Evolutionary conservation across 2,888 invertebrate genomes (phyloP).

Genomic region (Stegophylla sp.): DNA sequence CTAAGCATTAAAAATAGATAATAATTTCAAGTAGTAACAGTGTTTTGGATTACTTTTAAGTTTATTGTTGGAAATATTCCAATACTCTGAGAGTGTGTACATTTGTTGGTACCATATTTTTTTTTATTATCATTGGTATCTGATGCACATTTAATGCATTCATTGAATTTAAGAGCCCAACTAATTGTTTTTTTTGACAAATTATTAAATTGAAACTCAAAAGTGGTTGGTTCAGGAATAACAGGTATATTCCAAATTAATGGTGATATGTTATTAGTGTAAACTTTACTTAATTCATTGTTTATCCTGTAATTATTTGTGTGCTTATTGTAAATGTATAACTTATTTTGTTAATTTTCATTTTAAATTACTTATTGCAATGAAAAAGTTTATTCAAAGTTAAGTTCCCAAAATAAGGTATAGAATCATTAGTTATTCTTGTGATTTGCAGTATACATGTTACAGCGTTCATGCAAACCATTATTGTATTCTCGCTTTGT

Average conservation of each 20-base stretch:
- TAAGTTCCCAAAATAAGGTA: conserved; percentile 50
- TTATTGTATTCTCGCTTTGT: conserved; percentile 26
- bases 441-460: conserved; percentile 14
- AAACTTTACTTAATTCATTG: conserved; percentile 6
- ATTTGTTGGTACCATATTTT: conserved; percentile 10
- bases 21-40: not conserved
- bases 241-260: conserved; percentile 38
- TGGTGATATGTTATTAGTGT: conserved; percentile 5
- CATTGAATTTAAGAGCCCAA: conserved; percentile 20
- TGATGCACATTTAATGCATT: conserved; percentile 27
- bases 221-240: conserved; percentile 22
- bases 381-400: conserved; percentile 49
- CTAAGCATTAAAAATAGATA: not conserved
- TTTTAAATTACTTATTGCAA: conserved; percentile 24
- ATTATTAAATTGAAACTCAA: conserved; percentile 37
- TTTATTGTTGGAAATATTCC: not conserved
- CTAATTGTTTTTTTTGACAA: conserved; percentile 3
- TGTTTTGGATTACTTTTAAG: conserved; percentile 34
- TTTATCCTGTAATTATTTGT: conserved; percentile 37
- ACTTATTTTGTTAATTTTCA: not conserved
- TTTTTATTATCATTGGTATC: not conserved
- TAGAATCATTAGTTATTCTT: conserved; percentile 32
- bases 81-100: conserved; percentile 26
- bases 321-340: not conserved
- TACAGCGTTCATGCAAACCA: conserved; percentile 20